Percentiles rank a stretch among this genome's conserved stretches.
Evolutionary conservation across 2,113 vertebrate genomes (phyloP).

Genomic region (Thymallus thymallus): DNA sequence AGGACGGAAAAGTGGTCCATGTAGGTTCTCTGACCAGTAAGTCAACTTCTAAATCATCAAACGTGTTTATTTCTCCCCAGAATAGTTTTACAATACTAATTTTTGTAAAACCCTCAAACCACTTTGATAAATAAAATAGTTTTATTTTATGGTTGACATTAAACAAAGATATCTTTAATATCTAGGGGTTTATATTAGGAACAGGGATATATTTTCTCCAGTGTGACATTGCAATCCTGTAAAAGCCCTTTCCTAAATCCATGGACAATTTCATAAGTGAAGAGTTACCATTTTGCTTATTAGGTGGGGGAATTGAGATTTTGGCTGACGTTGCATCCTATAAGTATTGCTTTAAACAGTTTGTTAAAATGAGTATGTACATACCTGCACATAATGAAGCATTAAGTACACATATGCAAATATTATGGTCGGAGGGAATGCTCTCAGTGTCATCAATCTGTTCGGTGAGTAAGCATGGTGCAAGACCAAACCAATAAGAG

Average conservation of each 20-base stretch:
- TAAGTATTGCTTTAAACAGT: conserved; percentile 76
- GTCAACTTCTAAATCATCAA: conserved; percentile 44
- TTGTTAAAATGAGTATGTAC: conserved; percentile 65
- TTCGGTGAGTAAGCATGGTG: conserved; percentile 84
- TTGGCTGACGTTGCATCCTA: conserved; percentile 66
- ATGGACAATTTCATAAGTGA: conserved; percentile 52
- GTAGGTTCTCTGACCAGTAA: conserved; percentile 41
- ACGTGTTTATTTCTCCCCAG: conserved; percentile 38
- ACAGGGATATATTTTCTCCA: conserved; percentile 56
- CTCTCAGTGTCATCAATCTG: conserved; percentile 73
- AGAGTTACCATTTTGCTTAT: conserved; percentile 46
- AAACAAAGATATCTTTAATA: conserved; percentile 64
- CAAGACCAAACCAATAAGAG: conserved; percentile 80
- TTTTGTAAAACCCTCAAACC: conserved; percentile 59
- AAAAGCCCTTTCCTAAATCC: conserved; percentile 67
- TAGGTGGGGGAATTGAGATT: conserved; percentile 54
- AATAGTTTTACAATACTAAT: conserved; percentile 49
- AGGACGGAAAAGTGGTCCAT: conserved; percentile 50
- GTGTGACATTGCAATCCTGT: conserved; percentile 35
- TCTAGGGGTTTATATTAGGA: conserved; percentile 46
- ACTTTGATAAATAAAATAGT: conserved; percentile 57
- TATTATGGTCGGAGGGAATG: conserved; percentile 63
- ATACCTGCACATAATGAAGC: conserved; percentile 77
- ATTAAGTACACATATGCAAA: conserved; percentile 78
- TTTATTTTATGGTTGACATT: conserved; percentile 50